Evolutionary conservation across 2,888 invertebrate genomes (phyloP).

Genomic region (Calameuta pallipes): DNA sequence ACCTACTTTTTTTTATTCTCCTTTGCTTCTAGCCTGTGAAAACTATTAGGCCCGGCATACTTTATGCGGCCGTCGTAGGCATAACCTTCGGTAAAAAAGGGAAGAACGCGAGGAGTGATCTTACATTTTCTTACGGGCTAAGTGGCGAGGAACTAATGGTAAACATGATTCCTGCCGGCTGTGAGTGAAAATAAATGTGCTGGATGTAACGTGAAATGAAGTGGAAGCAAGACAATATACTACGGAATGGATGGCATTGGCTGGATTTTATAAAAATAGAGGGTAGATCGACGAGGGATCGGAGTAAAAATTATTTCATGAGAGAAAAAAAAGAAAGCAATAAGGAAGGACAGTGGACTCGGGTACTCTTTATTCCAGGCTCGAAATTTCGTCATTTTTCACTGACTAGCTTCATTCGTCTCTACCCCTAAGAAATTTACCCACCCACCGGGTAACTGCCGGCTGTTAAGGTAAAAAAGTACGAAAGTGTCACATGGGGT

Average conservation of each 20-base stretch:
- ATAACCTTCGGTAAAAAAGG: constrained; percentile 31
- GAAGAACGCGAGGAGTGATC: constrained; percentile 7
- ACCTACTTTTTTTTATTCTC: constrained; percentile 12
- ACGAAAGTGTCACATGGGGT: not conserved
- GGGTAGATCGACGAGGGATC: not conserved
- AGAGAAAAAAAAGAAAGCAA: not conserved
- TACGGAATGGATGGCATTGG: not conserved
- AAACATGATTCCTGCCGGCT: constrained; percentile 51
- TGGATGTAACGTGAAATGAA: constrained; percentile 58
- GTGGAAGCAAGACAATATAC: constrained; percentile 53
- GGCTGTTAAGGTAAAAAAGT: not conserved
- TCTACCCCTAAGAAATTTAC: not conserved
- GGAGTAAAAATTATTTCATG: not conserved
- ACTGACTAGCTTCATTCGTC: not conserved
- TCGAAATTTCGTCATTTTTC: not conserved
- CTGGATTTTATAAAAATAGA: not conserved
- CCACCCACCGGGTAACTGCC: not conserved
- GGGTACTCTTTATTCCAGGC: not conserved
- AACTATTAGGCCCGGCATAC: constrained; percentile 3
- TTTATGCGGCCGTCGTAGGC: constrained; percentile 26
- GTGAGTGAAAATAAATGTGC: constrained; percentile 56
- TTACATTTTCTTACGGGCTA: constrained; percentile 32
- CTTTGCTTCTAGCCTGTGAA: not conserved
- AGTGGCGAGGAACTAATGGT: constrained; percentile 59
- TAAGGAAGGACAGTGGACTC: not conserved